Evolutionary conservation across 2,113 vertebrate genomes (phyloP).

Genomic region (Caloenas nicobarica): DNA sequence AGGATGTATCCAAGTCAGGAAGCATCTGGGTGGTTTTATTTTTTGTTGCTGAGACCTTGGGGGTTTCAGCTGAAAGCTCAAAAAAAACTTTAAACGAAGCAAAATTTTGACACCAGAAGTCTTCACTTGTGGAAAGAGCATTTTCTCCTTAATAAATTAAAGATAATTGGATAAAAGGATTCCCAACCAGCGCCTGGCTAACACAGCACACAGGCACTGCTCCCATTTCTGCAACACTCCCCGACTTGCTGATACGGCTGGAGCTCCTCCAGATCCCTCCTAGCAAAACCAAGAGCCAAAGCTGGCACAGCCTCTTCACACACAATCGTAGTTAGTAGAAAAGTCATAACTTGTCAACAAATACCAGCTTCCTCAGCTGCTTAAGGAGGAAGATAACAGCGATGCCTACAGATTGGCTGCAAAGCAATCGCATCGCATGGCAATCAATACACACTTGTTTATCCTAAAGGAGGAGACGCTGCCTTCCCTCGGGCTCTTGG

Average conservation of each 20-base stretch:
- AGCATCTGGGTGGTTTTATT: not conserved
- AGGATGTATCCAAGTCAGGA: accelerated
- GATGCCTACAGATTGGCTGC: not conserved
- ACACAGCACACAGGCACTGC: accelerated
- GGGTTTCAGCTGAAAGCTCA: not conserved
- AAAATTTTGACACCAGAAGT: not conserved
- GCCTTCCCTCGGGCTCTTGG: accelerated
- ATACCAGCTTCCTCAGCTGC: not conserved
- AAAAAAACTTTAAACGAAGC: not conserved
- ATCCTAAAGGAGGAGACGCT: not conserved
- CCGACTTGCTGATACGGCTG: not conserved
- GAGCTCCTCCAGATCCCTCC: constrained; percentile 13
- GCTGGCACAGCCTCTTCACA: not conserved
- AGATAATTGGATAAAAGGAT: not conserved
- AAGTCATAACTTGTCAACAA: not conserved
- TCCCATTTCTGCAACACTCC: not conserved
- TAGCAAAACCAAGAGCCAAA: not conserved
- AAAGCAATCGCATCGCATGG: not conserved
- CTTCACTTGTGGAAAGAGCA: not conserved
- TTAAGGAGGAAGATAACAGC: not conserved
- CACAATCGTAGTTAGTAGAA: not conserved
- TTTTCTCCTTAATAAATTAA: not conserved
- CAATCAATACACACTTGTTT: accelerated
- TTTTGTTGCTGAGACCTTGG: not conserved
- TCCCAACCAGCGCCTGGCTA: not conserved